Percentiles rank a stretch among this genome's conserved stretches.
Evolutionary conservation across 2,888 invertebrate genomes (phyloP).

Genomic region (Sussaba pulchella): DNA sequence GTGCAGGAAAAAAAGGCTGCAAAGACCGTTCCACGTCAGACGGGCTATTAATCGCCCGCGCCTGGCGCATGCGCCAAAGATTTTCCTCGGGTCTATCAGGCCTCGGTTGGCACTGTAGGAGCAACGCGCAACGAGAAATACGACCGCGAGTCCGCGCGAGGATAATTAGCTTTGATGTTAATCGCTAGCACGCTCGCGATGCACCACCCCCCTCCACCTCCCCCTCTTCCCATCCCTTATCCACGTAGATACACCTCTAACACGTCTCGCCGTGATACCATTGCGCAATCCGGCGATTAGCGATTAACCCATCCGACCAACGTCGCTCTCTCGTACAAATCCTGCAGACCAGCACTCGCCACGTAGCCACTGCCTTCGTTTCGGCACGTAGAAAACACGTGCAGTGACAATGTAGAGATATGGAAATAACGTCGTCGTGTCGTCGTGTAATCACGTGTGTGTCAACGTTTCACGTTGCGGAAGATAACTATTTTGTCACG

Average conservation of each 20-base stretch:
- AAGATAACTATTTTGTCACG: not conserved
- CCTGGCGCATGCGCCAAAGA: no score
- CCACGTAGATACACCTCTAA: conserved; percentile 35
- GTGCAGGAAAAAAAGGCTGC: no score
- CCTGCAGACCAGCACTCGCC: not conserved
- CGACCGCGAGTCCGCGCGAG: conserved; percentile 51
- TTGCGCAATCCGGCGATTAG: conserved; percentile 78
- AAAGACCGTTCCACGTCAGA: no score
- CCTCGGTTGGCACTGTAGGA: not conserved
- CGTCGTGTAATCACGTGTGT: not conserved
- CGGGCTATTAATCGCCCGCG: no score
- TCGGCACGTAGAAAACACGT: not conserved
- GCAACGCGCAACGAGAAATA: conserved; percentile 34
- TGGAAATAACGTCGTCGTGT: not conserved
- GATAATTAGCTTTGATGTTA: conserved; percentile 81
- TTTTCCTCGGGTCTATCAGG: not conserved
- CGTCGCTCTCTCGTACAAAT: conserved; percentile 18
- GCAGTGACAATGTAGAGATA: conserved; percentile 1
- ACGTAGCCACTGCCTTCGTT: not conserved
- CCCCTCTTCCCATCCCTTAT: not conserved
- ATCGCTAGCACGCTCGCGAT: conserved; percentile 75
- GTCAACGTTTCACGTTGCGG: not conserved
- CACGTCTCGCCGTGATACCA: conserved; percentile 72
- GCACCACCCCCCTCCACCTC: no score
- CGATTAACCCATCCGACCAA: conserved; percentile 76